Evolutionary conservation across 2,888 invertebrate species (phyloP), one percentile per base, ranked within the genome.

Genomic region (Mesoligia furuncula): DNA sequence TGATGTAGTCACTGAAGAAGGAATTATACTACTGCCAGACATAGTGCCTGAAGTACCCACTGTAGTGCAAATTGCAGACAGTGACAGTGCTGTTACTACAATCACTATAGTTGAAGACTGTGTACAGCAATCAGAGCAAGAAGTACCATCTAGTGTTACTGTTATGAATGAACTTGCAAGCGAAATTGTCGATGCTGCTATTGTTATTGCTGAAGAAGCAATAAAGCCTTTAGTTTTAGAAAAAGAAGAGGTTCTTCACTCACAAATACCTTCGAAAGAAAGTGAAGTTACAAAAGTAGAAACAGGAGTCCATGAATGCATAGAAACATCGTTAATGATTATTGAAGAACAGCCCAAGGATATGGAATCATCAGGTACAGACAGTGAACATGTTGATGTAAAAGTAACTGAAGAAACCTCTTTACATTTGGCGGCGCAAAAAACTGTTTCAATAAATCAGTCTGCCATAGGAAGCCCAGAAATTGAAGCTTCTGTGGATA

Each of bases 191-290:
- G 51, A 75, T 27, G 36, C 36, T 39, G 15, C 48, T 39, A 64
- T 74, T 31, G 6, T 59, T 27, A 45, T 39, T 45, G n/a, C n/a
- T 69, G 68, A 67, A 48, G 61, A 68, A 69, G 51, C 20, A 54
- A 54, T 27, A 15, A 11, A 61, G 15, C 45, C 71, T 27, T 65
- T 72, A 61, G 7, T 57, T 48, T 51, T 68, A 54, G 80, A 83
- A 66, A 79, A 54, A 24, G 27, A 59, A 65, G 45, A 61, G 13
- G 31, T 54, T 39, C 8, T 27, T 36, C 39, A 64, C 31, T 48
- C 54, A 2, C 27, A 31, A 27, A 20, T 31, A 59, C 2, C 9
- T 42, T 54, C 13, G 4, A 8, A 27, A 27, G 65, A 48, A 51
- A 64, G 20, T 67, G 36, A 36, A 48, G 3, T 57, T 31, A 31